Evolutionary conservation across 2,113 vertebrate genomes (phyloP), one percentile per base, ranked within the genome.

Genomic region (Syngnathoides biaculeatus): DNA sequence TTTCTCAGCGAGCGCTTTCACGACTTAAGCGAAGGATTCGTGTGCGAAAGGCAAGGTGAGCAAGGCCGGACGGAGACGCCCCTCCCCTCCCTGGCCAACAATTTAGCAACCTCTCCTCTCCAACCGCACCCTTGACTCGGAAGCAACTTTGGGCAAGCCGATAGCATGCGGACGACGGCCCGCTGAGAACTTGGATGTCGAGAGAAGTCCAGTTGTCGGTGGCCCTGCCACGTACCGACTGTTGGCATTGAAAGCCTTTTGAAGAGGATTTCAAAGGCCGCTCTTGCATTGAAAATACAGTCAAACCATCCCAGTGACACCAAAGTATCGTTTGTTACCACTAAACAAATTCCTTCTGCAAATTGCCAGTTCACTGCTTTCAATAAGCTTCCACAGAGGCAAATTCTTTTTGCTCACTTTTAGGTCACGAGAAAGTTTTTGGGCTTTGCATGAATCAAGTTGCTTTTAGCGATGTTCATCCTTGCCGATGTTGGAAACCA

Each of bases 231-330:
- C 82, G 79, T 81, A 84, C 82, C 86, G 74, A 91, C 87, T 81
- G 86, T 88, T 91, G 89, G 84, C 85, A 88, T 91, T 90, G 88
- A 77, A 85, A 81, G 85, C 77, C 85, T 91, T 92, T 92, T 91
- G 88, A 90, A 90, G 86, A 86, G 89, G 88, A 90, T 92, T 90
- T 92, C 88, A 89, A 86, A 90, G 82, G 86, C 84, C 84, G 73
- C 79, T n/a, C 73, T 80, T 73, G 83, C 83, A 88, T 89, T 86
- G 83, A 69, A 89, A 87, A 52, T 22, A 22, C 20, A 52, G 9
- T 52, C 82, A 77, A 84, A 84, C 89, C 89, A 89, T 86, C 83
- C 89, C 80, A 88, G 89, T 90, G 64, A 78, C 74, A 67, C 69
- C 79, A 52, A 72, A 87, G 79, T 78, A 86, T 57, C 38, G 56